Percentiles rank a stretch among this genome's conserved stretches.
Evolutionary conservation across 2,888 invertebrate species (phyloP).

Genomic region (Petrolisthes manimaculis): DNA sequence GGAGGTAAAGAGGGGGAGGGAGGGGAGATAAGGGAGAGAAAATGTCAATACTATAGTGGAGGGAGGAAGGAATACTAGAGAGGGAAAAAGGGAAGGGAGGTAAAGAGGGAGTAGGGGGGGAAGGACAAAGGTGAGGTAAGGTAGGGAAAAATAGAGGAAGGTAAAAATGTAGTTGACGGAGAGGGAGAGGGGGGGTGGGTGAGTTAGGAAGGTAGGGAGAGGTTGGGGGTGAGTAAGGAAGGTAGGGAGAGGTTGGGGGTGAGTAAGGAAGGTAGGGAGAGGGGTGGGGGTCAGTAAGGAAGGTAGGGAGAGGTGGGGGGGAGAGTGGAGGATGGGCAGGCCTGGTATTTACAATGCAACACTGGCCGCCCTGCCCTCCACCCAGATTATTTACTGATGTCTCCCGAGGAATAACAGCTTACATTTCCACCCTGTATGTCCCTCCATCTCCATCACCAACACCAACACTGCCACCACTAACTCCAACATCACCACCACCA

Average conservation of each 20-base stretch:
- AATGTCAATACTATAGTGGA: background rate
- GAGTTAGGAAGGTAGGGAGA: background rate
- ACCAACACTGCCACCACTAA: too few species aligned
- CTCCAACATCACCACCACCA: too few species aligned
- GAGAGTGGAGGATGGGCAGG: conserved; percentile 1
- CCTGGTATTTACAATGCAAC: conserved; percentile 41
- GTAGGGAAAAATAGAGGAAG: background rate
- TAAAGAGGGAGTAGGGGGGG: background rate
- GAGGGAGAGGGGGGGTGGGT: background rate
- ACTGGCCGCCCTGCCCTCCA: conserved; percentile 22
- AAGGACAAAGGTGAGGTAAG: background rate
- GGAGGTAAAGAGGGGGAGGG: background rate
- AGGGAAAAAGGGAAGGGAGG: background rate
- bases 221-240: background rate
- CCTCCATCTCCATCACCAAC: background rate
- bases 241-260: background rate
- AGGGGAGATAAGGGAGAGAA: background rate
- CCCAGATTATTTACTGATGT: conserved; percentile 41
- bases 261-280: background rate
- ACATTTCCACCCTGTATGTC: conserved; percentile 31
- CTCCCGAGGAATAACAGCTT: conserved; percentile 49
- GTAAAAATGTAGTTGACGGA: background rate
- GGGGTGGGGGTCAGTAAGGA: background rate
- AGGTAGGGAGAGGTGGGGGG: background rate
- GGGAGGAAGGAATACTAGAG: background rate